Conservation (phyloP, 1,140 invertebrate genomes). For the Hylaeus volcanicus region DNA sequence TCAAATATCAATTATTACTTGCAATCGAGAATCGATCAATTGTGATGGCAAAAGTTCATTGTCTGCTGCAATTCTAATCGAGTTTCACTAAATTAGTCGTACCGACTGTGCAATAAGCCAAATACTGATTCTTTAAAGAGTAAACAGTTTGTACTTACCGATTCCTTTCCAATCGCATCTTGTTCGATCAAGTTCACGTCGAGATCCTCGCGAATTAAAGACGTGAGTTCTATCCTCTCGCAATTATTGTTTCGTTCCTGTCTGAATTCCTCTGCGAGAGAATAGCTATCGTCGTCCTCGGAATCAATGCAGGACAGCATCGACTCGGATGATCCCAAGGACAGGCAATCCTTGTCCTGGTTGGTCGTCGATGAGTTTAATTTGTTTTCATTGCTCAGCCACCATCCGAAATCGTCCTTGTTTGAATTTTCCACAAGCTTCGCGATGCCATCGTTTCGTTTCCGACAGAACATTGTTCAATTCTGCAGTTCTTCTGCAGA, state of each 20-base stretch:
- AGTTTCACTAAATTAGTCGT: too few relatives aligned
- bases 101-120: too few relatives aligned
- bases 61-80: too few relatives aligned
- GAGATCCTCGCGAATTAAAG: constrained; percentile 40
- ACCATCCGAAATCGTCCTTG: constrained; percentile 74
- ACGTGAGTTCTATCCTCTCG: constrained; percentile 57
- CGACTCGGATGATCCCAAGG: constrained; percentile 55
- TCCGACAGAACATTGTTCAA: constrained; percentile 65
- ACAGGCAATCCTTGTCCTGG: constrained; percentile 33
- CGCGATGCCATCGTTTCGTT: constrained; percentile 33
- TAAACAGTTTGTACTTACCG: constrained; percentile 1
- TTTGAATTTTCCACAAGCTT: constrained; percentile 13
- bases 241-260: constrained; percentile 38
- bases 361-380: constrained; percentile 30
- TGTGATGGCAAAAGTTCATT: too few relatives aligned
- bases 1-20: too few relatives aligned
- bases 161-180: constrained; percentile 25
- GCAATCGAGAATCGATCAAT: too few relatives aligned
- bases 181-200: constrained; percentile 64
- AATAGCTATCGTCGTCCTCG: constrained; percentile 58
- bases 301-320: constrained; percentile 66
- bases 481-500: not conserved
- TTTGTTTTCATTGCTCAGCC: constrained; percentile 60
- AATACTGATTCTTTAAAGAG: too few relatives aligned
- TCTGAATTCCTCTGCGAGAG: constrained; percentile 48